Conservation (phyloP, 2,113 vertebrate genomes). For the Capreolus pygargus region DNA sequence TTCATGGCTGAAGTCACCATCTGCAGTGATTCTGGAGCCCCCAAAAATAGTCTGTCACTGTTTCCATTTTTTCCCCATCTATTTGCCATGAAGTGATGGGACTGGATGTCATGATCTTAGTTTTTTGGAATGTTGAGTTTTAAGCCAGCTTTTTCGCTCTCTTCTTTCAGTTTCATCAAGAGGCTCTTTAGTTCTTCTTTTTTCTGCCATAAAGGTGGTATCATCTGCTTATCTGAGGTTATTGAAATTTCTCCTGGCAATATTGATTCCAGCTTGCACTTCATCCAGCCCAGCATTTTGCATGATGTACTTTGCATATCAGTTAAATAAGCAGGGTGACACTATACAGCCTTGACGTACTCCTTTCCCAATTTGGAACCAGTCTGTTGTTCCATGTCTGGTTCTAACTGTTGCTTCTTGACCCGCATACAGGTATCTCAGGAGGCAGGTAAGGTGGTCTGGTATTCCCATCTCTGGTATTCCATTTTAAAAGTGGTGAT, state of each 20-base stretch:
- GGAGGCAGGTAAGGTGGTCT: not conserved
- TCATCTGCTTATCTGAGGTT: not conserved
- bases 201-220: not conserved
- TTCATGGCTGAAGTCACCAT: not conserved
- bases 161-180: not conserved
- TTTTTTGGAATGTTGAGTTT: not conserved
- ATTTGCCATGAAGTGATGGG: not conserved
- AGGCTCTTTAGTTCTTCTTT: not conserved
- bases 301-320: not conserved
- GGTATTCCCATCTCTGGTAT: not conserved
- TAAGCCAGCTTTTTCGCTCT: not conserved
- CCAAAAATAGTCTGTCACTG: not conserved
- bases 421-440: not conserved
- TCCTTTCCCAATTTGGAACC: not conserved
- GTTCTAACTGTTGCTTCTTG: not conserved
- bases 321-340: not conserved
- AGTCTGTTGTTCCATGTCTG: not conserved
- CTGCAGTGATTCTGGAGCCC: not conserved
- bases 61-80: not conserved
- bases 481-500: not conserved
- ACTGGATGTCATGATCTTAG: not conserved
- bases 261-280: not conserved
- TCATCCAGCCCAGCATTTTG: not conserved
- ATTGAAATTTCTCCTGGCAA: not conserved
- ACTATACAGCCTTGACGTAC: not conserved